phyloP scores from a whole-genome alignment of 2,113 vertebrate genomes.

The Oncorhynchus masou region DNA sequence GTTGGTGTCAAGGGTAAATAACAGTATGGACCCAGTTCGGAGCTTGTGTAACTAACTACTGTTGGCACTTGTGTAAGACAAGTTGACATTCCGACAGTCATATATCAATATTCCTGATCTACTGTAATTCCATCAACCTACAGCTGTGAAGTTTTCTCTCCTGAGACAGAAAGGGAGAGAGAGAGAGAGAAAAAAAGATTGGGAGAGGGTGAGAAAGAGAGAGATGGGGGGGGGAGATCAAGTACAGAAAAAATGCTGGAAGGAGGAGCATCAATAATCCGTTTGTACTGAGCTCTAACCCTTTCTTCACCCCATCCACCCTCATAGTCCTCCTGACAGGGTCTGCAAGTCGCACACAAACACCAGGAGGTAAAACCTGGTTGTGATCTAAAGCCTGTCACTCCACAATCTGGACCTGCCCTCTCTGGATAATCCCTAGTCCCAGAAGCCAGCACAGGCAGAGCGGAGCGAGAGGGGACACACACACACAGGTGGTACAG shows the following conservation, averaged over 20 bases:
- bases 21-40: background rate
- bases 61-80: background rate
- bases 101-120: background rate
- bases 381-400: slow-evolving; percentile 58
- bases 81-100: background rate
- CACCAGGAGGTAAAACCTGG: slow-evolving; percentile 58
- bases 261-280: background rate
- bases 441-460: slow-evolving; percentile 9
- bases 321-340: background rate
- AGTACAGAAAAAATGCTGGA: background rate
- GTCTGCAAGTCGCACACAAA: slow-evolving; percentile 22
- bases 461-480: background rate
- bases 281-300: background rate
- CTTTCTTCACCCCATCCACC: background rate
- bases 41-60: background rate
- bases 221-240: background rate
- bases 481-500: slow-evolving; percentile 3
- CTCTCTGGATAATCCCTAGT: slow-evolving; percentile 60
- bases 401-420: slow-evolving; percentile 53
- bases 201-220: too few relatives aligned
- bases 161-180: background rate
- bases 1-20: background rate
- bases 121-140: background rate
- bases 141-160: background rate
- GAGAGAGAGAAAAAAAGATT: too few relatives aligned